Evolutionary conservation across 2,113 vertebrate species (phyloP), one percentile per base, ranked within the genome.

Genomic region (Esox niger): DNA sequence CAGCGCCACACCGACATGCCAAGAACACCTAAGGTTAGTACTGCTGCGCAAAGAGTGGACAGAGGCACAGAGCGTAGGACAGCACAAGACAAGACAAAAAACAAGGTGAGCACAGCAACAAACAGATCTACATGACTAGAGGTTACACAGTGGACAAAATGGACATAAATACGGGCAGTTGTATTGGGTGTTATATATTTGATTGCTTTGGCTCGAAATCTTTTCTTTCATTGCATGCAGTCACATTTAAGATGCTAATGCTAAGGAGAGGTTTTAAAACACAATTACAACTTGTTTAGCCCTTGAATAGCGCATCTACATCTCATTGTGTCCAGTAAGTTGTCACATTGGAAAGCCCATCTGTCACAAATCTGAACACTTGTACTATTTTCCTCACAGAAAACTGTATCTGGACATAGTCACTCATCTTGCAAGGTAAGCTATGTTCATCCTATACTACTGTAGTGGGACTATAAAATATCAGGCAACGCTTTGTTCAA

Each of bases 1-100:
- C 95, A 98, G 82, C 94, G 95, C 88, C 96, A 99, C 90, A 97
- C 95, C 32, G 96, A 99, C 80, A 83, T 93, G 87, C 93, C 95
- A 70, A 95, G 96, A 90, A 88, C 94, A 74, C 90, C 95, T 56
- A 98, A 95, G 94, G 95, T 95, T 91, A 88, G 85, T 79, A 79
- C 74, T 57, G 54, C 75, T 6, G 85, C 77, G 52, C 85, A 86
- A 65, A 83, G 64, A 71, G 82, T 46, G 79, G 86, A 87, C 81
- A 86, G 74, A 74, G 82, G 77, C 81, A 66, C 83, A 68, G 86
- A 89, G 78, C 87, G 88, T 32, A 84, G 84, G 84, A 79, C 86
- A 47, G 71, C 83, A 72, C 82, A 75, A 70, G 87, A 88, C 83
- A 90, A 86, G 87, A 82, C 87, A 79, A 90, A 90, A 84, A 86